Evolutionary conservation across 2,888 invertebrate genomes (phyloP).

Genomic region (Eupithecia exiguata): DNA sequence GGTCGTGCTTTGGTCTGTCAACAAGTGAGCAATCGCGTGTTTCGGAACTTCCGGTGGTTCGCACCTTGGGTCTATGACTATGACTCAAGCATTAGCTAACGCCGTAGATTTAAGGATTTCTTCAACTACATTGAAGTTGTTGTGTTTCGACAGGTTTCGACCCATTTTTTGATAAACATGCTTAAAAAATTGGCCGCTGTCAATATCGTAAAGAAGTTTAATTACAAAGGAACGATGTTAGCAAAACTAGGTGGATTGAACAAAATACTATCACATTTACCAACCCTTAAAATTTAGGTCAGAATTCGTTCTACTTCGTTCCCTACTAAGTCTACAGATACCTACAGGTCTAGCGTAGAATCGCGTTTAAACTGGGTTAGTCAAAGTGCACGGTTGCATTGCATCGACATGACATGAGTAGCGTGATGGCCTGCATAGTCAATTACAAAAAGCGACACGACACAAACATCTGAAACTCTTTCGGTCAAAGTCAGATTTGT

Average conservation of each 20-base stretch:
- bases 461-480: no score
- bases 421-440: not conserved
- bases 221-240: no score
- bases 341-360: not conserved
- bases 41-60: slow-evolving; percentile 7
- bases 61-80: not conserved
- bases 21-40: slow-evolving; percentile 54
- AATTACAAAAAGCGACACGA: not conserved
- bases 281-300: not conserved
- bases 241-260: no score
- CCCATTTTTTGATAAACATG: no score
- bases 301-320: slow-evolving; percentile 3
- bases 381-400: slow-evolving; percentile 11
- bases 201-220: no score
- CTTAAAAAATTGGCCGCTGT: no score
- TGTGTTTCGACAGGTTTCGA: no score
- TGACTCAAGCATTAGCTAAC: slow-evolving; percentile 8
- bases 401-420: slow-evolving; percentile 8
- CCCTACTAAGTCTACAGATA: not conserved
- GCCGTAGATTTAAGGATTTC: not conserved
- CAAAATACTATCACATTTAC: no score
- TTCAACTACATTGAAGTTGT: not conserved
- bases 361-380: slow-evolving; percentile 7
- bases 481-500: no score
- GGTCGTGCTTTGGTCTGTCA: slow-evolving; percentile 42